These are phyloP conservation scores for Rhombomys opimus DNA, from an alignment of 2,113 vertebrate genomes.

Conservation along the genomic window DNA sequence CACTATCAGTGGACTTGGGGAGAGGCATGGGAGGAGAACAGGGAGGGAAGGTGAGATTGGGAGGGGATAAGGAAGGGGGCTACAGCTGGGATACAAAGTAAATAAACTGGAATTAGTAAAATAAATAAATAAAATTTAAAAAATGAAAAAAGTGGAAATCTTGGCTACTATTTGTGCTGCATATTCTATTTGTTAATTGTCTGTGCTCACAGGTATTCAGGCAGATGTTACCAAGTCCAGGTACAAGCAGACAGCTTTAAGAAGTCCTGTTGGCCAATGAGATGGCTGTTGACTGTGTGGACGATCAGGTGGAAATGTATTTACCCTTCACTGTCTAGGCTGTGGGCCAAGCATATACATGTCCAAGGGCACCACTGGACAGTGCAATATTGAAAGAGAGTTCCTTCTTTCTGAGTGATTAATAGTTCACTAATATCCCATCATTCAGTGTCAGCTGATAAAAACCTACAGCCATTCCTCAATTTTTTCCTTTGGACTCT, in stretches of 20 bases:
- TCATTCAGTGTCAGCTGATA: neutral
- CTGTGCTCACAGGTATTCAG: neutral
- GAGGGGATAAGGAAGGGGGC: no score
- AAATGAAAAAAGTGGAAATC: no score
- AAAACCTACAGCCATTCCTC: neutral
- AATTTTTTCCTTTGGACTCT: neutral
- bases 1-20: no score
- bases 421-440: neutral
- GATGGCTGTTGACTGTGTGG: rapidly evolving
- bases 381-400: rapidly evolving
- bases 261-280: rapidly evolving
- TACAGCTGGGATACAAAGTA: no score
- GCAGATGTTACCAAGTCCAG: rapidly evolving
- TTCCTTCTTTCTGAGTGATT: neutral
- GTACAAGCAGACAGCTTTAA: rapidly evolving
- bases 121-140: no score
- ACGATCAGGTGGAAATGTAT: rapidly evolving
- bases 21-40: no score
- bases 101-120: no score
- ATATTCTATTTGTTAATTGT: neutral
- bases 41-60: no score
- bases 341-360: rapidly evolving
- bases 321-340: neutral
- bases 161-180: rapidly evolving
- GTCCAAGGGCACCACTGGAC: rapidly evolving